Evolutionary conservation across 2,888 invertebrate species (phyloP).

Genomic region (Trichopoda pennipes): DNA sequence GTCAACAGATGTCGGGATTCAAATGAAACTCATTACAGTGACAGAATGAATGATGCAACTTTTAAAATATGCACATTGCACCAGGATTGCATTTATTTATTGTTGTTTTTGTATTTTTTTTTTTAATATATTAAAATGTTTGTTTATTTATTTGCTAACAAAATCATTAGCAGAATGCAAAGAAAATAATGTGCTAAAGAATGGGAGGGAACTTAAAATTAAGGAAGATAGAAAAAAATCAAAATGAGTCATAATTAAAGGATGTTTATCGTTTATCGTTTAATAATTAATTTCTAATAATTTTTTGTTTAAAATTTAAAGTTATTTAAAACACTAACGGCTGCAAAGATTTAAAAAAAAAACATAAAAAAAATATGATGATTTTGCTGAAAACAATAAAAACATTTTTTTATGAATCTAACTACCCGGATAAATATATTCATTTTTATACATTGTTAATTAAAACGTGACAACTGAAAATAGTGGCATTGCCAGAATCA

Average conservation of each 20-base stretch:
- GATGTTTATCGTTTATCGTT: not conserved
- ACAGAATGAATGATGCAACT: conserved; percentile 49
- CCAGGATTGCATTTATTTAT: not conserved
- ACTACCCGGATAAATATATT: too few species aligned
- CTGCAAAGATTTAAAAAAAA: too few species aligned
- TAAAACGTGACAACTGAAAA: too few species aligned
- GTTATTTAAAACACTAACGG: too few species aligned
- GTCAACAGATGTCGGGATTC: conserved; percentile 55
- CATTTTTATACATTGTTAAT: too few species aligned
- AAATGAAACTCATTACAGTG: conserved; percentile 41
- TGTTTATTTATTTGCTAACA: conserved; percentile 54
- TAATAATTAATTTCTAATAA: too few species aligned
- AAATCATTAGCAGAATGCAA: conserved; percentile 62
- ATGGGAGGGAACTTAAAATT: not conserved
- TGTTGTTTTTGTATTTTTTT: too few species aligned
- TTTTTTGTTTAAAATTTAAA: too few species aligned
- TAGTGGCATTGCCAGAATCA: too few species aligned
- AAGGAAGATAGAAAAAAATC: not conserved
- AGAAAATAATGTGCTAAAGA: conserved; percentile 5
- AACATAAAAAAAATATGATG: too few species aligned
- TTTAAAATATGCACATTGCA: conserved; percentile 1
- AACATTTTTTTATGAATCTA: too few species aligned
- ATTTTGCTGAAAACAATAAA: too few species aligned
- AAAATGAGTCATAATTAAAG: not conserved
- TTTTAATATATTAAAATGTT: not conserved